A percentile compares a stretch with the other conserved stretches of the same genome.
phyloP scores from a whole-genome alignment of 2,113 vertebrate genomes.

The Anser brachyrhynchus region DNA sequence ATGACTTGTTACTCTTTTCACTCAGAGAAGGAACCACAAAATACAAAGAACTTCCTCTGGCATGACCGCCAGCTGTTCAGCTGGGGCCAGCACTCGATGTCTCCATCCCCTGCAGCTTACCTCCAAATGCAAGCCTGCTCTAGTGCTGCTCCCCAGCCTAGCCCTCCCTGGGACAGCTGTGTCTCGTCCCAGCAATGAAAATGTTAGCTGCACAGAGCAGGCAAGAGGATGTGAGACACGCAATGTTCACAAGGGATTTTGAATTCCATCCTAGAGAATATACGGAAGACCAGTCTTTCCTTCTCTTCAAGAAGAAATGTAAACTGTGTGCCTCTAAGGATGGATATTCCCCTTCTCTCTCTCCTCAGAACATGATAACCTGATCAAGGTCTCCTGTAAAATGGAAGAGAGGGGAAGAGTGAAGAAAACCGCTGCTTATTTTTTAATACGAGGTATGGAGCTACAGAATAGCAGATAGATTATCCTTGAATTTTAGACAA shows the following conservation, averaged over 20 bases:
- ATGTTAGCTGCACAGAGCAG: neutral
- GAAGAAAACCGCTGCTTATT: neutral
- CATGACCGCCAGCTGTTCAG: neutral
- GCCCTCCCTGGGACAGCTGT: neutral
- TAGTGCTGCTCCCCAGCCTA: neutral
- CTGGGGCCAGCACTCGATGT: accelerated
- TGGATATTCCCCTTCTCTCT: neutral
- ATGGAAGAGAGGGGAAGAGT: neutral
- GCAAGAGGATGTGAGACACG: neutral
- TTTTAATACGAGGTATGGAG: neutral
- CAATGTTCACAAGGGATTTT: neutral
- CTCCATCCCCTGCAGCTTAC: neutral
- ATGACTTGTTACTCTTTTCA: neutral
- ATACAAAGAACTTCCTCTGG: neutral
- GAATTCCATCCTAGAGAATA: neutral
- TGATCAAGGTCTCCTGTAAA: neutral
- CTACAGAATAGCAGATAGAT: neutral
- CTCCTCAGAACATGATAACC: neutral
- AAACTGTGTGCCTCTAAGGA: neutral
- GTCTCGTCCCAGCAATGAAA: neutral
- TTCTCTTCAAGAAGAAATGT: neutral
- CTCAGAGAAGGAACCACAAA: neutral
- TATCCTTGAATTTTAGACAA: neutral
- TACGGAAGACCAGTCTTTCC: neutral
- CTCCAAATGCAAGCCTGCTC: neutral